Evolutionary conservation across 2,797 vertebrate species (phyloP), one percentile per base, ranked within the genome.

Genomic region (Darevskia mixta): DNA sequence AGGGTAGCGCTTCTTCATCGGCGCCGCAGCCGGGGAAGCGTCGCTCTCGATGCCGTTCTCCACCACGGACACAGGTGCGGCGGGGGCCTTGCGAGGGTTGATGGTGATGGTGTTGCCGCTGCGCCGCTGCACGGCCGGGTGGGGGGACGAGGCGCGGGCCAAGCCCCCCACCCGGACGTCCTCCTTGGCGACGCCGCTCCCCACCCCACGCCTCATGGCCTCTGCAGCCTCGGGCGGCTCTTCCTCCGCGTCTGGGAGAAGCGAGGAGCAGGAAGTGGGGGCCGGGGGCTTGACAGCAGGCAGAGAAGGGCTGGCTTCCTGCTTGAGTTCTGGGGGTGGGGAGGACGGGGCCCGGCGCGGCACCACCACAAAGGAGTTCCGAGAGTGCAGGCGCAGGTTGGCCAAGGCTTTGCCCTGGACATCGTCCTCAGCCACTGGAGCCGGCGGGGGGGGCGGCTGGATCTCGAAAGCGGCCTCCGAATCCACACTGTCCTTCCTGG

Each of bases 31-130:
- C 1, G 86, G 25, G 8, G 91, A 82, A 38, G 75, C 41, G 38
- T 87, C 86, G 3, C 78, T 80, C 27, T 79, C 91, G 5, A 90
- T 71, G 23, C 86, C 92, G 20, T 94, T 94, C 86, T 93, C 94
- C n/a, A 90, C 85, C 0, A 82, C 41, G 0, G 23, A n/a, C 43
- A 83, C 49, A 41, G 92, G 64, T 89, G 9, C 4, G 87, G 88
- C 73, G 1, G 94, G 94, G 4, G 79, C 61, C 84, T 96, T 97
- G 89, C 97, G 97, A 8, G 98, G 98, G 85, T 95, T 97, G 93
- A 98, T 97, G 0, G 98, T 98, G 90, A 99, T 98, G 89, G 98
- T 99, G 90, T 97, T 96, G 3, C 98, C 98, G 79, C 97, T 97
- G 91, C 97, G 98, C 41, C 96, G 97, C 55, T 96, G 96, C 35